Base-by-base conservation (phyloP, 2,797 vertebrate species). In the Paguma larvata region DNA sequence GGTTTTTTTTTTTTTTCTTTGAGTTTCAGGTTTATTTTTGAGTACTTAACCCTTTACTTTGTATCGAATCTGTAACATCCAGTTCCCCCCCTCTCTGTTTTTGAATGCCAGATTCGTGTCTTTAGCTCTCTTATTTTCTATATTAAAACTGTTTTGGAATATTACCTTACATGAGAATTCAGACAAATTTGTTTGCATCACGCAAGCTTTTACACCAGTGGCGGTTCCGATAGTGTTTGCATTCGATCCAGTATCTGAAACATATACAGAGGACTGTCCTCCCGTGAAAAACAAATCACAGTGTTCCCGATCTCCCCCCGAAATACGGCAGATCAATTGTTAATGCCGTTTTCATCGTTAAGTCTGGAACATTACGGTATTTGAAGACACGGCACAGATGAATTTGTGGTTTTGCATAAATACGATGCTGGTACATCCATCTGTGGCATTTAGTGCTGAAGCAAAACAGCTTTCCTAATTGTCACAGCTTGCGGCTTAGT, bases 401-500 rank as follows among this genome's bases (percentile, higher is more conserved):
- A 91, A 63, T 95, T 80, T 96, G 75, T 97, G 62, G 82, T 79
- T 91, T 87, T 97, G 77, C 87, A 62, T 96, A 95, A 34, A n/a
- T 48, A 53, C 2, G 72, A 72, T 89, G 68, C 79, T 90, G 91
- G 92, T 98, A 16, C 11, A 87, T 96, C 85, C 94, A 97, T 94
- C 96, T 97, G 84, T 96, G 92, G 88, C 79, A 79, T 94, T 97
- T 95, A 95, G 90, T 30, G 18, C 38, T 3, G 75, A 95, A 96
- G 92, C 97, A 97, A 97, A 93, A 63, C 93, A 95, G 32, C 65
- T 94, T 97, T 79, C 44, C 94, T 93, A 84, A 38, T 94, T 96
- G 87, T 96, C 94, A 95, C 93, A 97, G 97, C 85, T 97, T 98
- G 94, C 96, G 73, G 80, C 92, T 97, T 97, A 92, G 86, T 97